Evolutionary conservation across 2,797 vertebrate genomes (phyloP).

Genomic region (Hozukius guyotensis): DNA sequence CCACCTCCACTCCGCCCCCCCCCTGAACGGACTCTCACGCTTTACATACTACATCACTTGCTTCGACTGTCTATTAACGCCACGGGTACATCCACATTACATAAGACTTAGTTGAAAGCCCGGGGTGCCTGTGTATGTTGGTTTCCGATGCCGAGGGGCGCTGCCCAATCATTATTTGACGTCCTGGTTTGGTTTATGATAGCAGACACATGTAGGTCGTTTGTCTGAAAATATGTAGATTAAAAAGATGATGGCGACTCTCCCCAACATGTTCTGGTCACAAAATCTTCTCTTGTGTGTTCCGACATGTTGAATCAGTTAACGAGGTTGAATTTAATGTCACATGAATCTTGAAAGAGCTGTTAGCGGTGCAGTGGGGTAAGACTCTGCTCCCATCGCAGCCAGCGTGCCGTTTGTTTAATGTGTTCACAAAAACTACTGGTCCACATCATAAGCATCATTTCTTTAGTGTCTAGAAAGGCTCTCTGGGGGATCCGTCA

Average conservation of each 20-base stretch:
- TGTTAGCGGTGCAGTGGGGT: not conserved
- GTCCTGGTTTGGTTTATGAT: not conserved
- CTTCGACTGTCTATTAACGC: too few species aligned
- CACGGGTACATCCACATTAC: too few species aligned
- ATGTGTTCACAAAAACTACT: not conserved
- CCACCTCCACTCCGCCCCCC: too few species aligned
- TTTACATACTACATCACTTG: too few species aligned
- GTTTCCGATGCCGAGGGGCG: too few species aligned
- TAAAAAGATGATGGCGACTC: not conserved
- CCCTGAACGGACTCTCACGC: too few species aligned
- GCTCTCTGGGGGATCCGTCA: constrained; percentile 8
- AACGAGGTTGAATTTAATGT: constrained; percentile 7
- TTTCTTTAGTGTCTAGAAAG: not conserved
- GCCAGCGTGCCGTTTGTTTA: not conserved
- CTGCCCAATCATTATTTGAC: too few species aligned
- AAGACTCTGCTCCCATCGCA: not conserved
- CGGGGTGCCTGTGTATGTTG: too few species aligned
- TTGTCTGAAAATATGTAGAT: too few species aligned
- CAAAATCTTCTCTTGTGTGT: not conserved
- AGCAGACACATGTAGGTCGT: not conserved
- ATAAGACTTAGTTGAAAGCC: too few species aligned
- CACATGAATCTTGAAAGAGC: not conserved
- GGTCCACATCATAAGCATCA: not conserved
- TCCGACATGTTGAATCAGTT: not conserved
- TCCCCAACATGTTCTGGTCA: not conserved